Conservation (phyloP, 1,140 invertebrate species). For the Gonioctena quinquepunctata region DNA sequence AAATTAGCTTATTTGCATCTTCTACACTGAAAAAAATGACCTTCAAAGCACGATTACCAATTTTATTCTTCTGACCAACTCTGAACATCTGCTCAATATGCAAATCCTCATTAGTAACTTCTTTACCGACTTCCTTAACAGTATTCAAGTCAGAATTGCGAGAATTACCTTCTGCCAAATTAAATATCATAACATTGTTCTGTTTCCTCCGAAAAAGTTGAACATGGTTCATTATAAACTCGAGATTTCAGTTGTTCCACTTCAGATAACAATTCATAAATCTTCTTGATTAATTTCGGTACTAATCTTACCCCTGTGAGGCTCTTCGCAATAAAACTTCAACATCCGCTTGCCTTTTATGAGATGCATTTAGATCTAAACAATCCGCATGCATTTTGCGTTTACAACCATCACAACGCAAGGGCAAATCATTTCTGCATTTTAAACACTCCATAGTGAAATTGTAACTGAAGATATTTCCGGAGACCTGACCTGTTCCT, state of each 20-base stretch:
- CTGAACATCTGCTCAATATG: neutral
- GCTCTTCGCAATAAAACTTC: neutral
- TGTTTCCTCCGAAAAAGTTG: neutral
- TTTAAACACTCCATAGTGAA: too few species aligned
- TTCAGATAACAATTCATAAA: neutral
- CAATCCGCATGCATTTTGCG: too few species aligned
- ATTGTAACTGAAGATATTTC: too few species aligned
- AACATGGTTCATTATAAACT: neutral
- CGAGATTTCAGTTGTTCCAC: neutral
- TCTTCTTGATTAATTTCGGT: neutral
- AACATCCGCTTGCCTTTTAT: neutral
- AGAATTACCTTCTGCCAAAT: neutral
- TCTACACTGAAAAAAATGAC: neutral
- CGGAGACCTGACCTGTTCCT: too few species aligned
- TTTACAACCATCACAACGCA: too few species aligned
- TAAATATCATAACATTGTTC: neutral
- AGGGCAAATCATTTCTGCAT: too few species aligned
- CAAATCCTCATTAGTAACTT: neutral
- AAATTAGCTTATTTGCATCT: neutral
- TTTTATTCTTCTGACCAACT: neutral
- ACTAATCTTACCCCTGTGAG: neutral
- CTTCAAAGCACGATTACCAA: neutral
- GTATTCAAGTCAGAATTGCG: neutral
- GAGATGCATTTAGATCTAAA: neutral
- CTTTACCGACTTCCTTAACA: neutral